Evolutionary conservation across 2,888 invertebrate genomes (phyloP).

Genomic region (Ametastegia equiseti): DNA sequence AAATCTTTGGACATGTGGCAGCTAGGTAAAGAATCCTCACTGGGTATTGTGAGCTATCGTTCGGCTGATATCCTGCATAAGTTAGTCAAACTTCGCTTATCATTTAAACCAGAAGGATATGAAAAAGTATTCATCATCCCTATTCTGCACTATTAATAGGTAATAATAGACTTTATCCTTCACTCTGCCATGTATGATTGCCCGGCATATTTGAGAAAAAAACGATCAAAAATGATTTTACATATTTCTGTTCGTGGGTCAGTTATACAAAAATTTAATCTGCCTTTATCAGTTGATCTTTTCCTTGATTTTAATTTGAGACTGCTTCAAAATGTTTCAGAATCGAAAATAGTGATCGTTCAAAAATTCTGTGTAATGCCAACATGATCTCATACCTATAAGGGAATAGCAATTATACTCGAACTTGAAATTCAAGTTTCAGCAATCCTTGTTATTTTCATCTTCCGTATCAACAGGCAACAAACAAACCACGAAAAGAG

Average conservation of each 20-base stretch:
- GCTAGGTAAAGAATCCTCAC: background rate
- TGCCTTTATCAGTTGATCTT: background rate
- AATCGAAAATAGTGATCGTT: background rate
- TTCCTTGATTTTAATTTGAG: background rate
- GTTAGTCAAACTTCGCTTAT: background rate
- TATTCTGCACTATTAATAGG: background rate
- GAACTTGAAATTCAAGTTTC: background rate
- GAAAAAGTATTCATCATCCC: slow-evolving; percentile 7
- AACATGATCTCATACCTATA: background rate
- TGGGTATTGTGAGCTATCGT: background rate
- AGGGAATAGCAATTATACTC: background rate
- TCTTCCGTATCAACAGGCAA: background rate
- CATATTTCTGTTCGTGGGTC: background rate
- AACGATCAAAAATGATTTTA: background rate
- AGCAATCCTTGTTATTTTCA: background rate
- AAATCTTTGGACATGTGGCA: slow-evolving; percentile 5
- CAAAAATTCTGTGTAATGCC: background rate
- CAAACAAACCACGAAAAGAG: background rate
- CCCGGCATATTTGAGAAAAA: background rate
- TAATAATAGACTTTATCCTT: background rate
- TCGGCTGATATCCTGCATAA: background rate
- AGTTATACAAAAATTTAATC: background rate
- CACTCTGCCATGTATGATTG: background rate
- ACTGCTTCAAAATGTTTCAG: background rate
- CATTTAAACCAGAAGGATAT: background rate